phyloP scores from a whole-genome alignment of 30 jellyfish, hydroid and myxozoan species.

The Hydractinia symbiolongicarpus region DNA sequence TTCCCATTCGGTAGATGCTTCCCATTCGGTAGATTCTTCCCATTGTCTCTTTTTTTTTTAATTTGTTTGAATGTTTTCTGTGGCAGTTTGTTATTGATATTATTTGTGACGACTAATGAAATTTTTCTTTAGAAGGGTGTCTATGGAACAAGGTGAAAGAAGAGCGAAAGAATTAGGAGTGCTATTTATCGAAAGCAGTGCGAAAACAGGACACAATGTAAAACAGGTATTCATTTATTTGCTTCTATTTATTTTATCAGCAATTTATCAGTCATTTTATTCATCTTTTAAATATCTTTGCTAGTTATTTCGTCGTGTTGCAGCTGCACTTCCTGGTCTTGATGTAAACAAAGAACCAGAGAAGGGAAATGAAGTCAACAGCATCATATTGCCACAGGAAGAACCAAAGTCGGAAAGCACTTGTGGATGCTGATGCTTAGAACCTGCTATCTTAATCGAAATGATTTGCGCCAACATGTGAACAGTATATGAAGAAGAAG shows the following conservation, averaged over 20 bases:
- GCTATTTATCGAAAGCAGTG: conserved; percentile 81
- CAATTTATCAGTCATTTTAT: not conserved
- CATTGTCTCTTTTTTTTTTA: too few species aligned
- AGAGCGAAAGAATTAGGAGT: conserved; percentile 85
- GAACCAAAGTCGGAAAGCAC: conserved; percentile 10
- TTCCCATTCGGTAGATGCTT: too few species aligned
- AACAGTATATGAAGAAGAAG: too few species aligned
- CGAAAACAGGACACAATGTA: conserved; percentile 86
- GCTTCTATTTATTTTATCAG: not conserved
- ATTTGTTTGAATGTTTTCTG: too few species aligned
- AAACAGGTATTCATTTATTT: conserved; percentile 51
- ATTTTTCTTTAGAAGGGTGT: conserved; percentile 54
- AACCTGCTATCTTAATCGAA: not conserved
- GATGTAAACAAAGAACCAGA: conserved; percentile 38
- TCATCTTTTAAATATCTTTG: not conserved
- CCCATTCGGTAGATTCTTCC: too few species aligned
- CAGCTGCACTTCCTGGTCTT: conserved; percentile 98
- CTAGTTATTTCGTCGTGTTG: conserved; percentile 83
- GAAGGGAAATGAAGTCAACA: conserved; percentile 18
- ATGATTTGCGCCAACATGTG: too few species aligned
- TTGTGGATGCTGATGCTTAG: conserved; percentile 8
- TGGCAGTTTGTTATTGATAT: not conserved
- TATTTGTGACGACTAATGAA: not conserved
- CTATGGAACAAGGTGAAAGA: conserved; percentile 85
- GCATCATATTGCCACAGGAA: conserved; percentile 24